Evolutionary conservation across 2,888 invertebrate genomes (phyloP), one percentile per base, ranked within the genome.

Genomic region (Callyntrura sp.): DNA sequence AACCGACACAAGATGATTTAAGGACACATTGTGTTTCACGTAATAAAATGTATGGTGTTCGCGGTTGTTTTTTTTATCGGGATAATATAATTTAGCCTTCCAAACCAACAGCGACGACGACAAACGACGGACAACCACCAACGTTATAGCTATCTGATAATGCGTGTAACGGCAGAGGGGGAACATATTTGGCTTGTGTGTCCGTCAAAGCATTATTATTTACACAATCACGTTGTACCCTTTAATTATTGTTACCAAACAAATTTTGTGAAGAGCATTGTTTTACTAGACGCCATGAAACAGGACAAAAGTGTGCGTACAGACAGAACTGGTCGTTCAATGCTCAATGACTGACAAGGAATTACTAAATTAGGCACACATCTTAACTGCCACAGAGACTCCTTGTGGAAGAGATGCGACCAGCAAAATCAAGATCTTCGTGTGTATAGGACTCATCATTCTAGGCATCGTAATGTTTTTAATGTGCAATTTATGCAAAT

Each of bases 401-500:
- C 51, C 14, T 65, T 11, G 14, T 25, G 25, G 65, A 65, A 20
- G 11, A 73, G 51, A 78, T 23, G 55, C 28, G 28, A 55, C 43
- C 20, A 25, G 51, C 12, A 45, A 28, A 45, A 55, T 28, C 11
- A 65, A 28, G 35, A 65, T 11, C n/a, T 28, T 35, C 28, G 70
- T 35, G 70, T 35, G 20, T 45, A 6, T 55, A 17, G 35, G 28
- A n/a, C 60, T 28, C 17, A 17, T 35, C 79, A 25, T 62, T 23
- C 11, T 55, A 57, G 57, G 6, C 51, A 62, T 83, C 68, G 48
- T 25, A 51, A 68, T 68, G 48, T 23, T 62, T 81, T 76, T 79
- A 79, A 79, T 79, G 79, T 60, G 35, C 23, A 83, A 68, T 83
- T 83, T 83, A 83, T 83, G 83, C 83, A 83, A 83, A 83, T 68